A percentile compares a stretch with the other conserved stretches of the same genome.
phyloP scores from a whole-genome alignment of 2,113 vertebrate species.

The Saimiri boliviensis region DNA sequence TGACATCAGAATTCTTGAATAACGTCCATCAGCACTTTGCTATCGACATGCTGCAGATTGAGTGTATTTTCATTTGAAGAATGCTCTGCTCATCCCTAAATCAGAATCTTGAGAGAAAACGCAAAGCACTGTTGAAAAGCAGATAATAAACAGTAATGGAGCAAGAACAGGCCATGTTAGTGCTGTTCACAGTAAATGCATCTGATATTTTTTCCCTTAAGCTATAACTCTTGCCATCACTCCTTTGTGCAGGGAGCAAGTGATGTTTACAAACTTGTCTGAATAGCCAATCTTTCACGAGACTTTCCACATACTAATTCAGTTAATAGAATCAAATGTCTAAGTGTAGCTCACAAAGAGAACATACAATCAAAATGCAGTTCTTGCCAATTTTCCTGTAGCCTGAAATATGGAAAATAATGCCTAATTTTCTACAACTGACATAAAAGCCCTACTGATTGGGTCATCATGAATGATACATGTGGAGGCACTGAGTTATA shows the following conservation, averaged over 20 bases:
- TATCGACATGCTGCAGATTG: not conserved
- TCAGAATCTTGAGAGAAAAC: constrained; percentile 50
- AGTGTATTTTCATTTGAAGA: not conserved
- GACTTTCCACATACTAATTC: not conserved
- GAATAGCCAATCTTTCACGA: not conserved
- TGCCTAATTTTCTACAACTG: not conserved
- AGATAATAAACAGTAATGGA: constrained; percentile 43
- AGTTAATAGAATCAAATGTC: constrained; percentile 40
- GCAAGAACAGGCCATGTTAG: not conserved
- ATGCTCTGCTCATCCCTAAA: not conserved
- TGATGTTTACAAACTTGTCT: constrained; percentile 47
- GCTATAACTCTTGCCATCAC: not conserved
- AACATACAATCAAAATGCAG: not conserved
- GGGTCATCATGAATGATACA: not conserved
- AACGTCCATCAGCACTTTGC: constrained; percentile 20
- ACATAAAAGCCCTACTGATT: not conserved
- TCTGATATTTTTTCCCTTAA: not conserved
- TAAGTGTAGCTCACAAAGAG: not conserved
- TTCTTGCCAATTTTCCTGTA: not conserved
- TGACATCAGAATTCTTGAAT: not conserved
- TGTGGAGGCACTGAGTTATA: not conserved
- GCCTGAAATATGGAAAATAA: not conserved
- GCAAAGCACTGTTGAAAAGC: constrained; percentile 33
- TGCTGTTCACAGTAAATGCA: not conserved
- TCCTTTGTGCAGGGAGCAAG: constrained; percentile 41